Percentiles rank a stretch among this genome's conserved stretches.
phyloP scores from a whole-genome alignment of 2,888 invertebrate genomes.

The Tenthredo distinguenda region DNA sequence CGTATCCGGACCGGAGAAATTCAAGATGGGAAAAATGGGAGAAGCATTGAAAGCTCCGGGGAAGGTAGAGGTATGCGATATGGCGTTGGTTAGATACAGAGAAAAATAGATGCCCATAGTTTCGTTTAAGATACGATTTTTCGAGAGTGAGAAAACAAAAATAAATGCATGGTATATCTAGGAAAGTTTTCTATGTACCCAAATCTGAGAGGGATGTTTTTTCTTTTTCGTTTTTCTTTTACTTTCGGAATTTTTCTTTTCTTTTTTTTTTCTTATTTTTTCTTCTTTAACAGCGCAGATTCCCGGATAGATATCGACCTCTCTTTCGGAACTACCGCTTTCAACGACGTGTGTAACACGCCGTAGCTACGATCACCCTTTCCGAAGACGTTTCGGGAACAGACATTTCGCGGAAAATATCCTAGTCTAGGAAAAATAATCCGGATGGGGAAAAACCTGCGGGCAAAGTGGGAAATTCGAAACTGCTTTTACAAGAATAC shows the following conservation, averaged over 20 bases:
- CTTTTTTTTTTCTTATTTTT: too few species aligned
- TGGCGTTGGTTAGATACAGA: background rate
- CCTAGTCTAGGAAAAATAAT: background rate
- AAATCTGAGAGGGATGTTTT: background rate
- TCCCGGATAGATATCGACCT: background rate
- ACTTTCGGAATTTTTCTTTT: too few species aligned
- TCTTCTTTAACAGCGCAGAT: background rate
- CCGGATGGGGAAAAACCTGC: background rate
- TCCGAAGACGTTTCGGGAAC: background rate
- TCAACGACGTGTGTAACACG: background rate
- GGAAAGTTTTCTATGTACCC: background rate
- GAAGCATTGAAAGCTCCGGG: background rate
- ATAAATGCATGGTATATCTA: background rate
- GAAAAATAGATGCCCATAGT: background rate
- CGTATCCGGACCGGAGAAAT: conserved; percentile 38
- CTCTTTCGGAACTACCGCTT: background rate
- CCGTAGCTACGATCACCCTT: background rate
- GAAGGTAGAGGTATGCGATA: background rate
- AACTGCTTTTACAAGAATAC: background rate
- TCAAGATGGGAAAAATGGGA: conserved; percentile 18
- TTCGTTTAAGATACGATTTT: background rate
- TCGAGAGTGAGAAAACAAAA: background rate
- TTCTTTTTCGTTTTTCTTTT: too few species aligned
- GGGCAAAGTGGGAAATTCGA: background rate
- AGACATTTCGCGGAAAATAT: background rate